Evolutionary conservation across 2,113 vertebrate genomes (phyloP), one percentile per base, ranked within the genome.

Genomic region (Poecilia latipinna): DNA sequence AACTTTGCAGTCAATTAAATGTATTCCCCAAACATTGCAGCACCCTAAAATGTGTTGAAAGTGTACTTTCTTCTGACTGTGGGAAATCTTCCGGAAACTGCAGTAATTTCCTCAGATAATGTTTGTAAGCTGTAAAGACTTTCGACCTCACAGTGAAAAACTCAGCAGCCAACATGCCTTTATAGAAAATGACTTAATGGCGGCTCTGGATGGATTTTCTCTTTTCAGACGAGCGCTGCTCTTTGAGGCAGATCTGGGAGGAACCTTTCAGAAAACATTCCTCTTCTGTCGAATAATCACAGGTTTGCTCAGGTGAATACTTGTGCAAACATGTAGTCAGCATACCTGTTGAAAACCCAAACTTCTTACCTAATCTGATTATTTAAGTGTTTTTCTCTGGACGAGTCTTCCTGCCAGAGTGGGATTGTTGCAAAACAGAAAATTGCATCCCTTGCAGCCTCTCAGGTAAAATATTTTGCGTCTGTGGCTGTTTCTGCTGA

Each of bases 131-230:
- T 19, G 44, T 17, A 48, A 19, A 19, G 17, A 19, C 44, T 19
- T 17, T 48, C 17, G 5, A 48, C 51, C n/a, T 78, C 31, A 44
- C 62, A 73, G 31, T 17, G 64, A 79, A 80, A 51, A 5, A 66
- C 51, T 71, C 42, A 44, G 76, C 74, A 86, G 74, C 66, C 64
- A 67, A 33, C 0, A 3, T 44, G 88, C 66, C 48, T 87, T 69
- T 31, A 72, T 68, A n/a, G 39, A 80, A 70, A 73, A 24, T 17
- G 26, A 64, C 66, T 65, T 84, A 75, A 90, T 85, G 74, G 80
- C 37, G 82, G 79, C 77, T 29, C 63, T 80, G 69, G 42, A 8
- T 32, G 22, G 74, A 68, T 77, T 73, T 75, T 65, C 62, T 71
- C 70, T 82, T 39, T 33, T 28, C 61, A 73, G 12, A 54, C 24